Conservation (phyloP, 2,888 invertebrate genomes). For the Epirrhoe alternata region DNA sequence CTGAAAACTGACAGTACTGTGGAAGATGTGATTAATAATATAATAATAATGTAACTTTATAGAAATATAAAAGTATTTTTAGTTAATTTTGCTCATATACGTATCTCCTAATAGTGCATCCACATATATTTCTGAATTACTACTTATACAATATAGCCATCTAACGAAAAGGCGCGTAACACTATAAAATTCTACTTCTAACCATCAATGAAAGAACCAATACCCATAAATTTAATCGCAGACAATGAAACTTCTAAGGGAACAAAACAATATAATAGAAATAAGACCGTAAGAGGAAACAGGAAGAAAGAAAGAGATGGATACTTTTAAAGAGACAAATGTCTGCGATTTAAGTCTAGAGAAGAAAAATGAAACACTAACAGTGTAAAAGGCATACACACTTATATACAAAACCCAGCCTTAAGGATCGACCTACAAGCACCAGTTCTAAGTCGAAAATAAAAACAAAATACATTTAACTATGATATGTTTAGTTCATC, state of each 20-base stretch:
- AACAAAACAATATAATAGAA: background rate
- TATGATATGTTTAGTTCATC: constrained; percentile 82
- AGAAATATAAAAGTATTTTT: constrained; percentile 1
- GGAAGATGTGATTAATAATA: background rate
- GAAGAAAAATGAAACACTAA: constrained; percentile 62
- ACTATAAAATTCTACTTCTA: constrained; percentile 60
- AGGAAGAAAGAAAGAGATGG: constrained; percentile 38
- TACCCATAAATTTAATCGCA: constrained; percentile 48
- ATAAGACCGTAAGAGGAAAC: constrained; percentile 25
- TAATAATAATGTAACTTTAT: too few species aligned
- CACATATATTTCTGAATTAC: constrained; percentile 69
- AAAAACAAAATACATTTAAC: constrained; percentile 76
- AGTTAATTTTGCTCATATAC: constrained; percentile 48
- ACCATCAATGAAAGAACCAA: constrained; percentile 48
- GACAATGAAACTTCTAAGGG: constrained; percentile 41
- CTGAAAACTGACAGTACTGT: background rate
- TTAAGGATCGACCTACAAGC: constrained; percentile 84
- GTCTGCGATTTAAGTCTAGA: constrained; percentile 49
- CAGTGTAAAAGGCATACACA: constrained; percentile 80
- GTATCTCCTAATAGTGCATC: constrained; percentile 66
- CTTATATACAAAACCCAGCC: constrained; percentile 84
- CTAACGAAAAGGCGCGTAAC: constrained; percentile 71
- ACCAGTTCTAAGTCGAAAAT: constrained; percentile 84
- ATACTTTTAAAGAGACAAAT: constrained; percentile 51
- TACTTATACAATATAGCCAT: constrained; percentile 60